A percentile compares a stretch with the other conserved stretches of the same genome.
phyloP scores from a whole-genome alignment of 2,888 invertebrate genomes.

The Liposcelis brunnea region DNA sequence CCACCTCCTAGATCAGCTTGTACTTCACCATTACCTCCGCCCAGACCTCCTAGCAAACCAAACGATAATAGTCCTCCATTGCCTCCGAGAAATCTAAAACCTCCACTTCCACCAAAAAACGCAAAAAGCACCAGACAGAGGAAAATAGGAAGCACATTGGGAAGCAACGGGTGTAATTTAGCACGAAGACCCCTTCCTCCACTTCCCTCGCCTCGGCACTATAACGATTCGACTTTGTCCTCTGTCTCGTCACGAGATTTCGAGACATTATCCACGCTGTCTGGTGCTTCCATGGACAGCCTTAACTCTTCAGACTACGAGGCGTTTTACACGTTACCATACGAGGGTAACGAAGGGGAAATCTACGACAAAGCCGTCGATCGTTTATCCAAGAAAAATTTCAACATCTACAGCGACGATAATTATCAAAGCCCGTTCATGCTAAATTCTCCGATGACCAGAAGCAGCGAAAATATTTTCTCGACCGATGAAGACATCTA shows the following conservation, averaged over 20 bases:
- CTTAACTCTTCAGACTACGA: constrained; percentile 34
- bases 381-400: constrained; percentile 12
- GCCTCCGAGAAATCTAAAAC: constrained; percentile 24
- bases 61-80: constrained; percentile 22
- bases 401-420: constrained; percentile 17
- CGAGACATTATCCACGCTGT: constrained; percentile 21
- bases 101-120: constrained; percentile 21
- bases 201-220: constrained; percentile 22
- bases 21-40: constrained; percentile 13
- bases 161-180: constrained; percentile 33
- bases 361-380: constrained; percentile 13
- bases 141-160: constrained; percentile 55
- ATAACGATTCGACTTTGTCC: constrained; percentile 14
- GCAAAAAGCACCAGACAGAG: constrained; percentile 22
- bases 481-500: constrained; percentile 12
- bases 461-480: constrained; percentile 12
- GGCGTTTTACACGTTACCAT: constrained; percentile 20
- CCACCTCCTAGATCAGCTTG: constrained; percentile 9
- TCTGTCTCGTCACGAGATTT: constrained; percentile 18
- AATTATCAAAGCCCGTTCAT: constrained; percentile 14
- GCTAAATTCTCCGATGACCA: constrained; percentile 14
- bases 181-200: constrained; percentile 25
- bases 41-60: constrained; percentile 12
- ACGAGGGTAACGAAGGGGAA: constrained; percentile 12
- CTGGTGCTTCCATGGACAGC: constrained; percentile 34